phyloP scores from a whole-genome alignment of 2,113 vertebrate species.

The Meles meles region DNA sequence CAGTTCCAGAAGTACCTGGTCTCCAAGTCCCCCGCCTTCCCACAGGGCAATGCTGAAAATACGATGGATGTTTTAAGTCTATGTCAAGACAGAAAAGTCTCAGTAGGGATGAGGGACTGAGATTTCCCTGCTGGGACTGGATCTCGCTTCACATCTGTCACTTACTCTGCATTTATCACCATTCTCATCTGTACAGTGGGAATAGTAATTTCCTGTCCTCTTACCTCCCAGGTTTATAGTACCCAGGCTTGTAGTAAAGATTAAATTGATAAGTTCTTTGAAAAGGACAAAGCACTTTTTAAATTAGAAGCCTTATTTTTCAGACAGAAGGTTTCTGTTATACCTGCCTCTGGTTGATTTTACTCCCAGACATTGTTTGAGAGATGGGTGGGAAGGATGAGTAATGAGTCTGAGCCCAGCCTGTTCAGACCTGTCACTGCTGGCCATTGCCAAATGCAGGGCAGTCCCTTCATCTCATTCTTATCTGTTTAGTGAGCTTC shows the following conservation, averaged over 20 bases:
- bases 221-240: slow-evolving; percentile 20
- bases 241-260: slow-evolving; percentile 33
- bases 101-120: neutral
- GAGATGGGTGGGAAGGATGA: neutral
- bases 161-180: neutral
- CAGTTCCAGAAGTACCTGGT: neutral
- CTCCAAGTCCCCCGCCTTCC: neutral
- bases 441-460: neutral
- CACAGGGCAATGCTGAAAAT: neutral
- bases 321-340: neutral
- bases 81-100: neutral
- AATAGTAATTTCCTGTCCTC: neutral
- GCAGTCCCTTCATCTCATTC: neutral
- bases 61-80: neutral
- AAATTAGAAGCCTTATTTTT: slow-evolving; percentile 36
- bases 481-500: neutral
- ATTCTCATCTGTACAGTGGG: neutral
- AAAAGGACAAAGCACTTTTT: slow-evolving; percentile 42
- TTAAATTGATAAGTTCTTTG: slow-evolving; percentile 9
- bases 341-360: neutral
- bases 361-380: neutral
- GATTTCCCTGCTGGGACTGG: neutral
- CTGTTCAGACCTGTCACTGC: neutral
- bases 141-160: neutral
- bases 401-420: neutral